A percentile compares a stretch with the other conserved stretches of the same genome.
Conservation (phyloP, 2,797 vertebrate species). For the Rhynchonycteris naso region DNA sequence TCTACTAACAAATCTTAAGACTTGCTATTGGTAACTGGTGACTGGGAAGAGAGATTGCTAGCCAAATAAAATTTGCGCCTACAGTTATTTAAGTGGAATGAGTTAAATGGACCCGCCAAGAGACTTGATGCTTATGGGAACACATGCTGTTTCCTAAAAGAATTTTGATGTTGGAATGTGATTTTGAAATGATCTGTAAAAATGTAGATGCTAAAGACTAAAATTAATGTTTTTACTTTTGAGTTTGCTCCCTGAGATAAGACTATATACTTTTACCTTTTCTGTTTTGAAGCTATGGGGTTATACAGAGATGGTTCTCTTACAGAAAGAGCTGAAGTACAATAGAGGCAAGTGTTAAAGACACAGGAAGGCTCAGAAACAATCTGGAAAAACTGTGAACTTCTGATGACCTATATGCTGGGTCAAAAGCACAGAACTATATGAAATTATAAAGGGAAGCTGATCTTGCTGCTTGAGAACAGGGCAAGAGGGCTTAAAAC, state of each 20-base stretch:
- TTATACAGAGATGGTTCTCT: not conserved
- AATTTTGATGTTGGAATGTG: not conserved
- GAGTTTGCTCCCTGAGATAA: slow-evolving; percentile 14
- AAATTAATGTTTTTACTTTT: not conserved
- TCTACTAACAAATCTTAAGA: not conserved
- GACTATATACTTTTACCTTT: not conserved
- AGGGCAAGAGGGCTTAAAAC: slow-evolving; percentile 64
- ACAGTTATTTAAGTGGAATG: not conserved
- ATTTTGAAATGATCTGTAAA: slow-evolving; percentile 46
- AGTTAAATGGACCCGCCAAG: not conserved
- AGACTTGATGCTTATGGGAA: not conserved
- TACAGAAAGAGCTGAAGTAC: not conserved
- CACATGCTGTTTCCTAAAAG: not conserved
- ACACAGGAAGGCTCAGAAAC: slow-evolving; percentile 30
- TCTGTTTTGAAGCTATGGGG: slow-evolving; percentile 9
- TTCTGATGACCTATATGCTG: slow-evolving; percentile 16
- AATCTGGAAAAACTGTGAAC: slow-evolving; percentile 45
- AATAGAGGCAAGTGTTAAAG: not conserved
- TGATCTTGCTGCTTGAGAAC: slow-evolving; percentile 55
- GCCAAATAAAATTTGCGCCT: not conserved
- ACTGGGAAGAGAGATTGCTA: not conserved
- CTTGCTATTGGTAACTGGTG: not conserved
- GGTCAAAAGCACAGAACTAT: slow-evolving; percentile 46
- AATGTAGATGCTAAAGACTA: not conserved
- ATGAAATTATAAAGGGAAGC: slow-evolving; percentile 54